Base-by-base conservation (phyloP, 2,113 vertebrate genomes). In the Lamprotornis superbus region DNA sequence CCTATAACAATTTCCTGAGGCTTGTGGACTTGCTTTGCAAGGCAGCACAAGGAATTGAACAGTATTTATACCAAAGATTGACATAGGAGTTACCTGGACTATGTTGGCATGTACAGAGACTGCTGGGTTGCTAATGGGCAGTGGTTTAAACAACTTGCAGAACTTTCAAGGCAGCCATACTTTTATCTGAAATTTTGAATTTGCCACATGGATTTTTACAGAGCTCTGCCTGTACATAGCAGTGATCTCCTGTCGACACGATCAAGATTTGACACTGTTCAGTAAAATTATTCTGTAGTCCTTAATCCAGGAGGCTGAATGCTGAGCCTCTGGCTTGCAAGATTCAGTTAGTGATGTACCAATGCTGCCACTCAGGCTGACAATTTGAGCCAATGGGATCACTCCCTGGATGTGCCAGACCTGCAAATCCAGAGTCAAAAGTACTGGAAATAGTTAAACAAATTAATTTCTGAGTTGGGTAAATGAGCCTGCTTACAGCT, bases 201-300 rank as follows among this genome's bases (percentile, higher is more conserved):
- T 56, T 64, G 11, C 33, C 46, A 44, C 2, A 0, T 15, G 63
- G 57, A 27, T 57, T 82, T 85, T 84, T 59, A 10, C 47, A 22
- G 63, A 70, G 21, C 31, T 87, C 33, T 57, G 17, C 64, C 37
- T 55, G 7, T 47, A 24, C 7, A 15, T 10, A 78, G 52, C 35
- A 55, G 12, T 2, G 1, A 67, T 81, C 35, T 84, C 19, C 23
- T 1, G 0, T 39, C 44, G 27, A 63, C 39, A 18, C 0, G 0
- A 11, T 67, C 3, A 20, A 80, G 40, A 42, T 5, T 37, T 59
- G 27, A 9, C 1, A 4, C 46, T 47, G 11, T 55, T 80, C 37
- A 22, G 12, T 74, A 24, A 40, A 86, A 57, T 31, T 55, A 15
- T 80, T 90, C 24, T 71, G 11, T 55, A 40, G 30, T 78, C 10